phyloP scores from a whole-genome alignment of 2,888 invertebrate species.

The Altica lythri region DNA sequence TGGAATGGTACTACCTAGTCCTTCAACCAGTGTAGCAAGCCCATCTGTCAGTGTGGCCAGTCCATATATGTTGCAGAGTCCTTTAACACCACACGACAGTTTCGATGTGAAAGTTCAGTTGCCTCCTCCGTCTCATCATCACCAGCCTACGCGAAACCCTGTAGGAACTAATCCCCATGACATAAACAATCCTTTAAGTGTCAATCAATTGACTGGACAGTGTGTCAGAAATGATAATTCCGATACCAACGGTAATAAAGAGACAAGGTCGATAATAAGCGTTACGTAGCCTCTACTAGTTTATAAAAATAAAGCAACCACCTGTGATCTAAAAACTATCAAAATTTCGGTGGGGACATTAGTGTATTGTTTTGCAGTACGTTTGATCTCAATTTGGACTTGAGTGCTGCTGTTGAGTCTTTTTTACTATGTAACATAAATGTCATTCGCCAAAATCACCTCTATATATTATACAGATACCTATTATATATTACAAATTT shows the following conservation, averaged over 20 bases:
- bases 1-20: constrained; percentile 74
- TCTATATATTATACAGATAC: constrained; percentile 45
- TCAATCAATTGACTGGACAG: constrained; percentile 85
- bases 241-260: constrained; percentile 51
- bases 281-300: constrained; percentile 55
- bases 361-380: constrained; percentile 43
- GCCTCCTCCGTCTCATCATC: constrained; percentile 49
- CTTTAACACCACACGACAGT: constrained; percentile 54
- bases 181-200: constrained; percentile 89
- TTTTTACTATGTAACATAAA: constrained; percentile 59
- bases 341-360: constrained; percentile 28
- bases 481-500: constrained; percentile 40
- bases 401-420: constrained; percentile 47
- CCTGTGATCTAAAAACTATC: constrained; percentile 32
- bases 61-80: constrained; percentile 62
- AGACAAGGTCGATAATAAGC: constrained; percentile 57
- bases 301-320: constrained; percentile 27
- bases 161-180: constrained; percentile 91
- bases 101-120: constrained; percentile 56
- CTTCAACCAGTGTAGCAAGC: constrained; percentile 73
- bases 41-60: constrained; percentile 67
- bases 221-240: constrained; percentile 54
- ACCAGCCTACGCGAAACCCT: constrained; percentile 69
- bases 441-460: constrained; percentile 60
- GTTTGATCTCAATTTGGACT: constrained; percentile 52